phyloP scores from a whole-genome alignment of 1,140 invertebrate species.

The Popillia japonica region DNA sequence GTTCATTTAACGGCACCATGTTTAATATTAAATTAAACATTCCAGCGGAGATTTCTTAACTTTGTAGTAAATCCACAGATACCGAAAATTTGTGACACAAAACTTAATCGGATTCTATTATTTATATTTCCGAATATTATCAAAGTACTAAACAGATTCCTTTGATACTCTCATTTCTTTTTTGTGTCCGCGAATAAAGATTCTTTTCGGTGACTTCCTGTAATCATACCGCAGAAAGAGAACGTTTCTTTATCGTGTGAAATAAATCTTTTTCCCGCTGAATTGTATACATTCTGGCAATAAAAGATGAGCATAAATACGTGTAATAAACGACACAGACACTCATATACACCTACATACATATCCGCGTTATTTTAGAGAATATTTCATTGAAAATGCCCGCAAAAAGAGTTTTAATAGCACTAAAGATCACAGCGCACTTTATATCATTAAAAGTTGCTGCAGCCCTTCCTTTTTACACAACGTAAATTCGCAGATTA shows the following conservation, averaged over 20 bases:
- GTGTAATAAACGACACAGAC: neutral
- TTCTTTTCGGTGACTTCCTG: neutral
- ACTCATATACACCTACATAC: neutral
- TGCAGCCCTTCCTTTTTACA: constrained; percentile 2
- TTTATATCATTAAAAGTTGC: constrained; percentile 12
- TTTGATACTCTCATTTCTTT: neutral
- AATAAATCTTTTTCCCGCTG: neutral
- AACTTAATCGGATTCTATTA: neutral
- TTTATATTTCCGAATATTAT: neutral
- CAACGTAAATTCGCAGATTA: neutral
- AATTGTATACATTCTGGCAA: neutral
- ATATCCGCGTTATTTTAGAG: neutral
- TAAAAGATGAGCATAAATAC: neutral
- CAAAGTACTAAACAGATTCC: neutral
- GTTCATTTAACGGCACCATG: constrained; percentile 31
- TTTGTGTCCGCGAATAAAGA: neutral
- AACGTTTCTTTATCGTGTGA: neutral
- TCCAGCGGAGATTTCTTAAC: constrained; percentile 20
- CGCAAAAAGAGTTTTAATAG: constrained; percentile 8
- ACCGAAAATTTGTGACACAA: neutral
- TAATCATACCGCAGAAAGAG: neutral
- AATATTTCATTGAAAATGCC: neutral
- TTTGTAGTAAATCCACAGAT: neutral
- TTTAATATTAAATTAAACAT: constrained; percentile 33
- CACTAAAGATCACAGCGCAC: neutral